Evolutionary conservation across 2,797 vertebrate species (phyloP).

Genomic region (Darevskia nairensis): DNA sequence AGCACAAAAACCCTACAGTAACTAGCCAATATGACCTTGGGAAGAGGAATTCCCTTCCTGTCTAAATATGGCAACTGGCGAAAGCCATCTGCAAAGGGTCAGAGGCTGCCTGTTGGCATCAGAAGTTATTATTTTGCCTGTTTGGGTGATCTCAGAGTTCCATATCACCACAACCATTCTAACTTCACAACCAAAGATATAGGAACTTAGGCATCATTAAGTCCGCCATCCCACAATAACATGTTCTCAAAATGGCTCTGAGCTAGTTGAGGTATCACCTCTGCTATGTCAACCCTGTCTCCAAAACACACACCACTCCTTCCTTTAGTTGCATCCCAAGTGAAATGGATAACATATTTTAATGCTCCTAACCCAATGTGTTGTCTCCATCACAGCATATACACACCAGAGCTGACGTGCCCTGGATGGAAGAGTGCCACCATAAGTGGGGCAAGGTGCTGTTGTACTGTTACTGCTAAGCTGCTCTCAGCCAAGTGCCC

Average conservation of each 20-base stretch:
- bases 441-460: not conserved
- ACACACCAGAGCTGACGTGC: not conserved
- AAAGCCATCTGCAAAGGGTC: not conserved
- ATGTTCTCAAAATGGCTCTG: not conserved
- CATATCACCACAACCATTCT: not conserved
- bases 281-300: not conserved
- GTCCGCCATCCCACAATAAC: too few species aligned
- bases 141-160: not conserved
- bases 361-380: not conserved
- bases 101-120: not conserved
- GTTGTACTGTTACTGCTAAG: not conserved
- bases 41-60: not conserved
- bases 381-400: too few species aligned
- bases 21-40: not conserved
- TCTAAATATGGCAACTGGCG: not conserved
- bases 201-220: not conserved
- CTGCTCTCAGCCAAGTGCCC: not conserved
- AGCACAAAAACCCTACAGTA: not conserved
- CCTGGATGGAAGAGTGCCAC: too few species aligned
- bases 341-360: not conserved
- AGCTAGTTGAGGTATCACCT: not conserved
- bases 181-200: not conserved
- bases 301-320: not conserved
- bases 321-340: not conserved
- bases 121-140: not conserved